Evolutionary conservation across 35 echinoderm and acorn worm species (phyloP).

Genomic region (Heliocidaris tuberculata): DNA sequence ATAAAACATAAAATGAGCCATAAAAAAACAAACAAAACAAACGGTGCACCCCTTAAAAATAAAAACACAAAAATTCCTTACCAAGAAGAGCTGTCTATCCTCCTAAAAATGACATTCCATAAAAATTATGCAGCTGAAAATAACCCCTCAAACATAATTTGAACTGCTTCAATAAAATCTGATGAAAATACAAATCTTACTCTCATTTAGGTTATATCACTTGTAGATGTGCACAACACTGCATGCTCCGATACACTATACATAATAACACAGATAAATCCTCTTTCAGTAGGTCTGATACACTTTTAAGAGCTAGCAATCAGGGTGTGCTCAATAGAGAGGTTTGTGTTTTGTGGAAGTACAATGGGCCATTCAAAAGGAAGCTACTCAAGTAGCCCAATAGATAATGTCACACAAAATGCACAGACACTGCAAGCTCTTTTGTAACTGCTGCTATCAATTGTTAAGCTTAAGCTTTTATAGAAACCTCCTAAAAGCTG

Average conservation of each 20-base stretch:
- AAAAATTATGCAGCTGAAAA: not conserved
- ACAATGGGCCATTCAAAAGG: not conserved
- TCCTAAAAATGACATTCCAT: not conserved
- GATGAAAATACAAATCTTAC: not conserved
- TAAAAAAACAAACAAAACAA: too few species aligned
- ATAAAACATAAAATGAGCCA: too few species aligned
- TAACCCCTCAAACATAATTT: not conserved
- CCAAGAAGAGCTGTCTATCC: not conserved
- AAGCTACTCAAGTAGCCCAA: not conserved
- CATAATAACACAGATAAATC: not conserved
- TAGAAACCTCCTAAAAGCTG: not conserved
- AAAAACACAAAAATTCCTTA: not conserved
- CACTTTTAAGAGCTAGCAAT: not conserved
- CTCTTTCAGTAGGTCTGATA: not conserved
- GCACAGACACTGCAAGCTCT: not conserved
- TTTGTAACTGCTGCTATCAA: not conserved
- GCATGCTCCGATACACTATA: not conserved
- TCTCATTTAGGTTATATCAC: not conserved
- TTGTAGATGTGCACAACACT: not conserved
- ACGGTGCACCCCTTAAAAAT: too few species aligned
- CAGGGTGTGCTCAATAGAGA: not conserved
- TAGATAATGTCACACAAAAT: not conserved
- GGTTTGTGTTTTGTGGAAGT: not conserved
- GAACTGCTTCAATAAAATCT: not conserved
- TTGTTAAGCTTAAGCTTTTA: not conserved